These are phyloP conservation scores for Nomada hirtipes DNA, from an alignment of 2,888 invertebrate species.

Conservation along the genomic window DNA sequence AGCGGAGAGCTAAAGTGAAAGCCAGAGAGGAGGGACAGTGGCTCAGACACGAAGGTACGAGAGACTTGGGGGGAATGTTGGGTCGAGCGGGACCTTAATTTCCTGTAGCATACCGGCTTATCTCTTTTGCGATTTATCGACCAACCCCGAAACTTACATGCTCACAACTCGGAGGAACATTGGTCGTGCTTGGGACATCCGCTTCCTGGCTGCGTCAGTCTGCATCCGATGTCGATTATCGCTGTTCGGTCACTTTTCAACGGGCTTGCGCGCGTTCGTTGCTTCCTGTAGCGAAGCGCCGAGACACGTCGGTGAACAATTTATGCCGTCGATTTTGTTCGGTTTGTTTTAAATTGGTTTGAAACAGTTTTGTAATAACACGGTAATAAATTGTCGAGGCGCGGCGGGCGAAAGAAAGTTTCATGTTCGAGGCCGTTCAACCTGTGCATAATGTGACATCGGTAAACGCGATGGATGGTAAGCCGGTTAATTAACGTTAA, in stretches of 20 bases:
- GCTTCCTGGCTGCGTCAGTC: slow-evolving; percentile 47
- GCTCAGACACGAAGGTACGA: slow-evolving; percentile 50
- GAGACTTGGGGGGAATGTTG: slow-evolving; percentile 34
- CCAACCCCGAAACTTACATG: slow-evolving; percentile 61
- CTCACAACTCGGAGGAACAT: slow-evolving; percentile 46
- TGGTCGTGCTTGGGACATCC: slow-evolving; percentile 34
- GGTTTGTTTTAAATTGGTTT: neutral
- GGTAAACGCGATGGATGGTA: neutral
- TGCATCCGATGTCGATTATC: slow-evolving; percentile 35
- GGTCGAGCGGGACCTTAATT: slow-evolving; percentile 73
- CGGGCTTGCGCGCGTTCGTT: neutral
- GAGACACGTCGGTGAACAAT: no score
- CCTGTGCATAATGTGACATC: neutral
- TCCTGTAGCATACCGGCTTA: slow-evolving; percentile 74
- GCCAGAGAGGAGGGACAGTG: slow-evolving; percentile 53
- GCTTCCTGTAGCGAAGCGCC: no score
- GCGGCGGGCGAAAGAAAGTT: neutral
- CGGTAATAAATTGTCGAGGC: no score
- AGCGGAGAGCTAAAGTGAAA: slow-evolving; percentile 58
- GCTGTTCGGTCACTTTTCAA: slow-evolving; percentile 21
- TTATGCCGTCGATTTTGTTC: no score
- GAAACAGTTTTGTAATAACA: neutral
- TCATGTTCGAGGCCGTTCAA: neutral
- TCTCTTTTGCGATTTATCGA: slow-evolving; percentile 75
- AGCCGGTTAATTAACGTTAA: slow-evolving; percentile 4